phyloP scores from a whole-genome alignment of 1,140 invertebrate species.

The Cydia amplana region DNA sequence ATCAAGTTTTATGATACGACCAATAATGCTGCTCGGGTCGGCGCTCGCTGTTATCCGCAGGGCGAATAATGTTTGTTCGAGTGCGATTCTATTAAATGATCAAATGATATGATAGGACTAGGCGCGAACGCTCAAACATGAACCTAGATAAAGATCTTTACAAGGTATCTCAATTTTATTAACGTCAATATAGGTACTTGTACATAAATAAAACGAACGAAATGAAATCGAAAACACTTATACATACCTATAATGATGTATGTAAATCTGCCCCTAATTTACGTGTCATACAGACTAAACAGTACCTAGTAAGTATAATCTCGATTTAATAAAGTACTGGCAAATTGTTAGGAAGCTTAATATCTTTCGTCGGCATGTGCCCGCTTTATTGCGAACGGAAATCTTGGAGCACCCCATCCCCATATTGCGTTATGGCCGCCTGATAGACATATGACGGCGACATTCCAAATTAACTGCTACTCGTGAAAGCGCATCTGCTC shows the following conservation, averaged over 20 bases:
- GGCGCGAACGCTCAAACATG: background rate
- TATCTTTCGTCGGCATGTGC: constrained; percentile 62
- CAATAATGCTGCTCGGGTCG: constrained; percentile 11
- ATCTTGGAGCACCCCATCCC: constrained; percentile 50
- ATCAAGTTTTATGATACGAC: constrained; percentile 28
- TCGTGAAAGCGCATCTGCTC: constrained; percentile 32
- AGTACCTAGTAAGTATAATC: constrained; percentile 41
- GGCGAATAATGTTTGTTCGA: constrained; percentile 19
- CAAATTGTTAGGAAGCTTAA: constrained; percentile 53
- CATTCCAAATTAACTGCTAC: constrained; percentile 53
- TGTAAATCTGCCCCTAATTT: constrained; percentile 31
- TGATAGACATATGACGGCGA: constrained; percentile 62
- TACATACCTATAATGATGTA: background rate
- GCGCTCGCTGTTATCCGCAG: constrained; percentile 17
- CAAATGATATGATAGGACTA: constrained; percentile 12
- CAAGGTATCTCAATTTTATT: background rate
- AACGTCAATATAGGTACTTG: background rate
- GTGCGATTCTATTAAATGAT: constrained; percentile 21
- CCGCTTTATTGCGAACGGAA: constrained; percentile 66
- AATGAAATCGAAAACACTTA: background rate
- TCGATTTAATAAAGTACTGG: constrained; percentile 48
- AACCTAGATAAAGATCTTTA: background rate
- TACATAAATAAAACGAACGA: background rate
- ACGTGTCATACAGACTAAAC: constrained; percentile 34
- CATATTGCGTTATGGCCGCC: constrained; percentile 46